phyloP scores from a whole-genome alignment of 2,888 invertebrate species.

The Acronicta aceris region DNA sequence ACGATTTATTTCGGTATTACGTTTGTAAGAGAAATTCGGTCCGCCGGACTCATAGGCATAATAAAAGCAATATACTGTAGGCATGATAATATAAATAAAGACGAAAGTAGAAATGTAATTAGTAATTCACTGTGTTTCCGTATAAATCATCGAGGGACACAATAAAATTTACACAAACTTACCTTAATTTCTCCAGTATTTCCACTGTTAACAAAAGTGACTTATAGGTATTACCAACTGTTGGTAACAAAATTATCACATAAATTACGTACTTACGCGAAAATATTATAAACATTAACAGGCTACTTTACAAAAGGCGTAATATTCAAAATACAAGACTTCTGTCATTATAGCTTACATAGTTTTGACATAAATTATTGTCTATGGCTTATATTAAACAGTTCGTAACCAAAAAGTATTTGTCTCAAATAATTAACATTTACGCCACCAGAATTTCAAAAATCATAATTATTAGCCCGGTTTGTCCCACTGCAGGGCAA shows the following conservation, averaged over 20 bases:
- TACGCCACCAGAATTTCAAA: no score
- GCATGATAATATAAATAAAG: no score
- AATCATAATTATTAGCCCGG: no score
- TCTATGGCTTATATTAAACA: conserved; percentile 13
- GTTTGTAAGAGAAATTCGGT: no score
- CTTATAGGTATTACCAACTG: conserved; percentile 20
- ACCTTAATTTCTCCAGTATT: conserved; percentile 6
- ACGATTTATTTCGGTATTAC: no score
- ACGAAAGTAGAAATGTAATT: background rate
- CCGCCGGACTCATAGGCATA: no score
- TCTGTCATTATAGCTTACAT: conserved; percentile 24
- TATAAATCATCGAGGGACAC: background rate
- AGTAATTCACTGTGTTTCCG: background rate
- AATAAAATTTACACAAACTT: background rate
- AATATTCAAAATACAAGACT: conserved; percentile 40
- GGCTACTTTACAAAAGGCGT: conserved; percentile 8
- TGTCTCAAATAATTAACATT: no score
- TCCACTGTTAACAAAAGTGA: conserved; percentile 6
- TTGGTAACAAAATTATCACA: conserved; percentile 16
- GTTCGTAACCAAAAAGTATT: conserved; percentile 35
- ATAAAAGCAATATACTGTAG: no score
- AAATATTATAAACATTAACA: conserved; percentile 21
- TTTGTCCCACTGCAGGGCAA: no score
- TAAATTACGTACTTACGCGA: conserved; percentile 24
- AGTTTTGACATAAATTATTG: conserved; percentile 46